Evolutionary conservation across 1,140 invertebrate species (phyloP), one percentile per base, ranked within the genome.

Genomic region (Araneus ventricosus): DNA sequence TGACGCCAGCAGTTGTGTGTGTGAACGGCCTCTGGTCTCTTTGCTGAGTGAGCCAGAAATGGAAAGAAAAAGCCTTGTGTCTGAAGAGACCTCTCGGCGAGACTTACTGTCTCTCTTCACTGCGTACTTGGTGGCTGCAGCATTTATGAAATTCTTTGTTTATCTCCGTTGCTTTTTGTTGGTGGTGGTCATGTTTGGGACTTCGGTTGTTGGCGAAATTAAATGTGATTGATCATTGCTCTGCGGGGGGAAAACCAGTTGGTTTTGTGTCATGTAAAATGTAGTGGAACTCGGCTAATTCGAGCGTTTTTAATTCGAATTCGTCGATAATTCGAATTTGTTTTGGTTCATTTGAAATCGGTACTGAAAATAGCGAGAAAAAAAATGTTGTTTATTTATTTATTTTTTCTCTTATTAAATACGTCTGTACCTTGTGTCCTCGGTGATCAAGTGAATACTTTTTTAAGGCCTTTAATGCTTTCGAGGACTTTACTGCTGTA

Each of bases 11-110:
- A 27, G 63, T 67, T n/a, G 45, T 45, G 59, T 75, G 70, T 75
- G 70, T 75, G 70, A 75, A 75, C 70, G 70, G 70, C 70, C 70
- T 75, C 70, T 37, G 70, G 70, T 75, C 70, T 75, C 70, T 75
- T 20, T 37, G 70, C 30, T 75, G 70, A 75, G 70, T 75, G 70
- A 75, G 70, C 30, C 70, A 75, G 70, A 75, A 75, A 34, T 34
- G 70, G 30, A 37, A 75, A 75, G 70, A 75, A 75, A 75, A 75
- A 75, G 30, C 70, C 70, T 75, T 37, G 34, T 75, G 30, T 75
- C 70, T 75, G 70, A 75, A 75, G 70, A 75, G 70, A 75, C 30
- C 70, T 75, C 70, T 37, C 70, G 70, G 30, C 70, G 27, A 75
- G 70, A 75, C 70, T 75, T 4, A 6, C 70, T 75, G 70, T 75